A percentile compares a stretch with the other conserved stretches of the same genome.
Evolutionary conservation across 2,113 vertebrate species (phyloP).

Genomic region (chimpanzee (Pan troglodytes)): DNA sequence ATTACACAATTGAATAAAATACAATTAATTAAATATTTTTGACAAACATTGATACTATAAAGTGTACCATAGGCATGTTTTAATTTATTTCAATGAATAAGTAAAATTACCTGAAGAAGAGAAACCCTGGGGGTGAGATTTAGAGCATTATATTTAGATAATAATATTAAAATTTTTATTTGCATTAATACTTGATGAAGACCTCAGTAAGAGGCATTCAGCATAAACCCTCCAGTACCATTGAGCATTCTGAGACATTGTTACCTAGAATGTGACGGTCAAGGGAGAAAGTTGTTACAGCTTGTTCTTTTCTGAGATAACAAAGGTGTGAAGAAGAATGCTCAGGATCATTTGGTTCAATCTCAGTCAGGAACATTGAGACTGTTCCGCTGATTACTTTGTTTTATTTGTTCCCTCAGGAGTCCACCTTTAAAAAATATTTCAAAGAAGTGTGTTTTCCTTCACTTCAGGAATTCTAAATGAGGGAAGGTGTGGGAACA

Average conservation of each 20-base stretch:
- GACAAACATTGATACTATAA: neutral
- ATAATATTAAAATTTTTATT: neutral
- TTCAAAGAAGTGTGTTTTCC: neutral
- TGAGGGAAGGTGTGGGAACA: neutral
- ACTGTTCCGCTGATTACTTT: conserved; percentile 2
- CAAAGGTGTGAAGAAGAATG: neutral
- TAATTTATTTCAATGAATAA: neutral
- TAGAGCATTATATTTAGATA: neutral
- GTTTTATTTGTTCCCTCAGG: conserved; percentile 2
- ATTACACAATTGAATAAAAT: neutral
- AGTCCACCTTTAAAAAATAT: neutral
- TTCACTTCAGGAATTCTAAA: neutral
- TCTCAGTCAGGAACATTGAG: neutral
- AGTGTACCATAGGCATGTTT: neutral
- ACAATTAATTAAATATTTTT: neutral
- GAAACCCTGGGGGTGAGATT: neutral
- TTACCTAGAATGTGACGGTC: neutral
- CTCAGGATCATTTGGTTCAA: neutral
- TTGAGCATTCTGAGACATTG: neutral
- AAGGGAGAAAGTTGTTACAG: neutral
- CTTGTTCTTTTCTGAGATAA: neutral
- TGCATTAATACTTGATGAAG: neutral
- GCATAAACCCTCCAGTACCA: accelerated
- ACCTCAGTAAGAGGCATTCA: neutral
- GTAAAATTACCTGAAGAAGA: neutral